Conservation (phyloP, 2,888 invertebrate genomes). For the Minunthozetes semirufus region DNA sequence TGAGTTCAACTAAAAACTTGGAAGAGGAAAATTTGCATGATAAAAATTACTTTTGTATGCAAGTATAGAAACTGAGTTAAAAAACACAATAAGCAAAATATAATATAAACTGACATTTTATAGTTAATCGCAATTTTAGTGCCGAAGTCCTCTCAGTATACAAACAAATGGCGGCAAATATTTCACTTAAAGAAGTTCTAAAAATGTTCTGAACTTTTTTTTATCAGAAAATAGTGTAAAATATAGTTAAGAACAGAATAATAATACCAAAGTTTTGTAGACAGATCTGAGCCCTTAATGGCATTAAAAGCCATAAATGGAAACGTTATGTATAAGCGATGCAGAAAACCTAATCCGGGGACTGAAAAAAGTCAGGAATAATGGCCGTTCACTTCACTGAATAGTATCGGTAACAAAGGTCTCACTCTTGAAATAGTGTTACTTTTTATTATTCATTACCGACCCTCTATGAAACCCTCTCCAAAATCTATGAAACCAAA, state of each 20-base stretch:
- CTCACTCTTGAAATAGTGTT: constrained; percentile 19
- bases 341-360: constrained; percentile 13
- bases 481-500: not conserved
- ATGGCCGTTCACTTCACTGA: not conserved
- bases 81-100: too few relatives aligned
- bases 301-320: constrained; percentile 22
- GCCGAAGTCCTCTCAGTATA: too few relatives aligned
- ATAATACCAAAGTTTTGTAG: constrained; percentile 17
- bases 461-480: not conserved
- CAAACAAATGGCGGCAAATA: too few relatives aligned
- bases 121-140: too few relatives aligned
- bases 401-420: constrained; percentile 21
- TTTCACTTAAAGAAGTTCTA: too few relatives aligned
- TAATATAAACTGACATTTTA: too few relatives aligned
- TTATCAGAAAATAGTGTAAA: not conserved
- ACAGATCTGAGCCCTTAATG: constrained; percentile 31
- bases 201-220: too few relatives aligned
- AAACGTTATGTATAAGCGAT: constrained; percentile 1
- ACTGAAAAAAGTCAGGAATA: not conserved
- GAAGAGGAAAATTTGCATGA: too few relatives aligned
- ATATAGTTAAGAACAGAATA: not conserved
- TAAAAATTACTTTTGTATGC: too few relatives aligned
- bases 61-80: too few relatives aligned
- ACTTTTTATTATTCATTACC: constrained; percentile 22
- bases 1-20: too few relatives aligned